These are phyloP conservation scores for Aphaenogaster floridana DNA, from an alignment of 1,140 invertebrate genomes.

Conservation along the genomic window DNA sequence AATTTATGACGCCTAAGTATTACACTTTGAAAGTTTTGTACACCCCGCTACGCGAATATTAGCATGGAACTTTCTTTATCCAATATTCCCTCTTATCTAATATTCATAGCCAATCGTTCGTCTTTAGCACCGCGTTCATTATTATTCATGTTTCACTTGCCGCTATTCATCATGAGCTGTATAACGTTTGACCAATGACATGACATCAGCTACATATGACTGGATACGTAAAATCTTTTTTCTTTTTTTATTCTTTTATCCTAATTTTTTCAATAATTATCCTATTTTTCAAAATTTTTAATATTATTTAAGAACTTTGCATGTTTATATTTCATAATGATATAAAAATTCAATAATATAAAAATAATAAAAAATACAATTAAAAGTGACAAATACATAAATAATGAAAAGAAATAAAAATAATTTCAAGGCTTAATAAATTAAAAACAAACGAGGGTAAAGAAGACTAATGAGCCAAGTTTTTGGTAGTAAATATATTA, in stretches of 20 bases:
- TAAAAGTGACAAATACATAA: background rate
- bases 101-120: slow-evolving; percentile 61
- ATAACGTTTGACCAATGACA: slow-evolving; percentile 33
- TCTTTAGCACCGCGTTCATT: slow-evolving; percentile 40
- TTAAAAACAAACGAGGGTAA: too few species aligned
- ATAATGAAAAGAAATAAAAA: too few species aligned
- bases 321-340: background rate
- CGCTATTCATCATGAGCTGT: background rate
- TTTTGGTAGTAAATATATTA: too few species aligned
- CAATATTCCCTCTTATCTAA: slow-evolving; percentile 59
- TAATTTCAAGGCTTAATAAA: too few species aligned
- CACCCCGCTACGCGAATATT: slow-evolving; percentile 37
- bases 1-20: slow-evolving; percentile 60
- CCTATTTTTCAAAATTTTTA: background rate
- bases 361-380: background rate
- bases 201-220: background rate
- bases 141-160: slow-evolving; percentile 42
- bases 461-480: too few species aligned
- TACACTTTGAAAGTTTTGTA: slow-evolving; percentile 60
- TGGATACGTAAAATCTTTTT: background rate
- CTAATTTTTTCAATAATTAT: background rate
- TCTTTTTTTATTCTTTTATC: background rate
- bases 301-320: background rate
- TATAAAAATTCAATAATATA: background rate
- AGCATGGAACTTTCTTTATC: slow-evolving; percentile 54